A percentile compares a stretch with the other conserved stretches of the same genome.
These are phyloP conservation scores for Tiliqua scincoides DNA, from an alignment of 2,113 vertebrate genomes.

Conservation along the genomic window DNA sequence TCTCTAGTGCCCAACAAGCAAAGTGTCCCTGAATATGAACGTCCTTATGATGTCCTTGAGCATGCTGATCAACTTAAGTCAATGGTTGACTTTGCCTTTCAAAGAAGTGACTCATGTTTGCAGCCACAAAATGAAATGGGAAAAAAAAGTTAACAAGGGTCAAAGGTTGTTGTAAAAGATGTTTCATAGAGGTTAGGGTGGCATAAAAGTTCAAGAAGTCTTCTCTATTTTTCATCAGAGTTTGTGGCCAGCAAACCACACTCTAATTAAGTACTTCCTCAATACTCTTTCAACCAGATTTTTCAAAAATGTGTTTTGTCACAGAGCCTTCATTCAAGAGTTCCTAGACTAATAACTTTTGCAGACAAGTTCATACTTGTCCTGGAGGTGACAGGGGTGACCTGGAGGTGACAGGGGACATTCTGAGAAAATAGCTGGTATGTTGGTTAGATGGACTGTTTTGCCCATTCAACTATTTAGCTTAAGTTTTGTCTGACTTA, in stretches of 20 bases:
- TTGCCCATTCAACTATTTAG: no score
- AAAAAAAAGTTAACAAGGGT: constrained; percentile 14
- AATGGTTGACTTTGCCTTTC: background rate
- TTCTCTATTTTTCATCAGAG: background rate
- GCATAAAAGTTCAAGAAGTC: background rate
- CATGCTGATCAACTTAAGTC: background rate
- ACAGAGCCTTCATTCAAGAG: background rate
- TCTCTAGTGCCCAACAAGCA: background rate
- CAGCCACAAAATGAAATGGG: background rate
- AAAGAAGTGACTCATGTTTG: constrained; percentile 5
- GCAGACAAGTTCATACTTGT: background rate
- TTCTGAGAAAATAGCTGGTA: background rate
- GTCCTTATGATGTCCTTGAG: background rate
- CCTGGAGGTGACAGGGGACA: no score
- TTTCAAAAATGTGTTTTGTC: background rate
- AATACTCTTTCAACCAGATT: accelerated
- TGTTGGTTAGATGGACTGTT: background rate
- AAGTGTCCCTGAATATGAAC: background rate
- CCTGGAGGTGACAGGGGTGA: background rate
- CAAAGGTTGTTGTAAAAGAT: background rate
- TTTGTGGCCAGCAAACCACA: background rate
- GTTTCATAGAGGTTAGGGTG: background rate
- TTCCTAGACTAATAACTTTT: background rate
- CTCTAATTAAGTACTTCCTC: background rate
- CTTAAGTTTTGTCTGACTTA: background rate